Conservation (phyloP, 2,797 vertebrate genomes). For the Periophthalmus magnuspinnatus region DNA sequence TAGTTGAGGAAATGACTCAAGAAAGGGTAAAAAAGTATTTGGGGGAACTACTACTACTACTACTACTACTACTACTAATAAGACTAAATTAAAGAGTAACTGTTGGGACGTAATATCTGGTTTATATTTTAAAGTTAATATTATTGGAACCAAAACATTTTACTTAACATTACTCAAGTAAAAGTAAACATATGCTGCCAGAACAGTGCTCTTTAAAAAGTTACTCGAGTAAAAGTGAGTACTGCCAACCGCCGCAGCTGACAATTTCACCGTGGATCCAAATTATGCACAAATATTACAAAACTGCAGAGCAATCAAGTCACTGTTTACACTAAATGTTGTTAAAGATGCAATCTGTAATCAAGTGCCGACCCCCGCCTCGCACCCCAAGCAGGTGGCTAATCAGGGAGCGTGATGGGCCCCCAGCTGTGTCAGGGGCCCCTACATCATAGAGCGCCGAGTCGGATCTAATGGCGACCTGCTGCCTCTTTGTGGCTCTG, state of each 20-base stretch:
- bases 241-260: neutral
- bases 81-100: too few species aligned
- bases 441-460: slow-evolving; percentile 50
- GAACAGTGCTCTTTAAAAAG: too few species aligned
- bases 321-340: slow-evolving; percentile 14
- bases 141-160: too few species aligned
- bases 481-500: slow-evolving; percentile 54
- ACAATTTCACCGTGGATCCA: neutral
- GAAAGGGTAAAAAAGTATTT: too few species aligned
- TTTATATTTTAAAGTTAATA: too few species aligned
- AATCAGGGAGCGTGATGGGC: slow-evolving; percentile 27
- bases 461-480: slow-evolving; percentile 69
- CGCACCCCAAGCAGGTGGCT: slow-evolving; percentile 55
- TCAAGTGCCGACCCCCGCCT: slow-evolving; percentile 26
- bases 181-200: too few species aligned
- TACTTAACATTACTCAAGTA: too few species aligned
- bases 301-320: slow-evolving; percentile 6
- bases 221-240: too few species aligned
- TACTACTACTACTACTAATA: too few species aligned
- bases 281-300: neutral
- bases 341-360: slow-evolving; percentile 27
- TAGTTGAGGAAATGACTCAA: too few species aligned
- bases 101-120: too few species aligned
- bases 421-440: slow-evolving; percentile 44
- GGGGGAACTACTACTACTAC: too few species aligned